Percentiles rank a stretch among this genome's conserved stretches.
phyloP scores from a whole-genome alignment of 2,888 invertebrate species.

The Drosophila affinis region DNA sequence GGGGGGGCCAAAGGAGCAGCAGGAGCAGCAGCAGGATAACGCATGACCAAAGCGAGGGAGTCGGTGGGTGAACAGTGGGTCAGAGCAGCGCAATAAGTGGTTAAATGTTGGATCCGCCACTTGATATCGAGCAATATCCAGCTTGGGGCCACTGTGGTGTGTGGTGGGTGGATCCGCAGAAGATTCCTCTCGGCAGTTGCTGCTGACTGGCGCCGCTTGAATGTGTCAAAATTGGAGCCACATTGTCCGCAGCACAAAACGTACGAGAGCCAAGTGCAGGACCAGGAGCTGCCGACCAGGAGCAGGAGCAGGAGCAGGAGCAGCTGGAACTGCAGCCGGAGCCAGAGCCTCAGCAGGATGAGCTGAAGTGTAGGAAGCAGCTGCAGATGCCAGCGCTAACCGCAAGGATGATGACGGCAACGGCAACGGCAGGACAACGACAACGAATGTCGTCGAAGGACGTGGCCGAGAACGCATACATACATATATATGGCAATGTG shows the following conservation, averaged over 20 bases:
- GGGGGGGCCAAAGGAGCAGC: conserved; percentile 9
- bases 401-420: conserved; percentile 55
- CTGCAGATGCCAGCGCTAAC: conserved; percentile 69
- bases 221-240: conserved; percentile 83
- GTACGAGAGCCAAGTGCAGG: conserved; percentile 60
- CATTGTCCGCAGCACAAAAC: conserved; percentile 82
- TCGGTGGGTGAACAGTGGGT: conserved; percentile 9
- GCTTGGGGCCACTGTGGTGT: conserved; percentile 40
- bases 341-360: conserved; percentile 31
- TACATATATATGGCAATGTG: conserved; percentile 26
- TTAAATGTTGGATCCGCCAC: background rate
- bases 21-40: conserved; percentile 13
- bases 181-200: conserved; percentile 31
- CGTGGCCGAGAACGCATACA: conserved; percentile 21
- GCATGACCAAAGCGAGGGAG: conserved; percentile 4
- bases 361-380: conserved; percentile 53
- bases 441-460: conserved; percentile 26
- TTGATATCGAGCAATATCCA: background rate
- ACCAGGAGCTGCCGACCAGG: conserved; percentile 8
- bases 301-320: conserved; percentile 12
- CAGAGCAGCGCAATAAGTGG: conserved; percentile 3
- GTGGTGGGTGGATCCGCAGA: conserved; percentile 16
- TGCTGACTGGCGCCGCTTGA: conserved; percentile 73
- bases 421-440: conserved; percentile 22
- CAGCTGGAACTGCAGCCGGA: conserved; percentile 29